phyloP scores from a whole-genome alignment of 2,113 vertebrate species.

The Paramormyrops kingsleyae region DNA sequence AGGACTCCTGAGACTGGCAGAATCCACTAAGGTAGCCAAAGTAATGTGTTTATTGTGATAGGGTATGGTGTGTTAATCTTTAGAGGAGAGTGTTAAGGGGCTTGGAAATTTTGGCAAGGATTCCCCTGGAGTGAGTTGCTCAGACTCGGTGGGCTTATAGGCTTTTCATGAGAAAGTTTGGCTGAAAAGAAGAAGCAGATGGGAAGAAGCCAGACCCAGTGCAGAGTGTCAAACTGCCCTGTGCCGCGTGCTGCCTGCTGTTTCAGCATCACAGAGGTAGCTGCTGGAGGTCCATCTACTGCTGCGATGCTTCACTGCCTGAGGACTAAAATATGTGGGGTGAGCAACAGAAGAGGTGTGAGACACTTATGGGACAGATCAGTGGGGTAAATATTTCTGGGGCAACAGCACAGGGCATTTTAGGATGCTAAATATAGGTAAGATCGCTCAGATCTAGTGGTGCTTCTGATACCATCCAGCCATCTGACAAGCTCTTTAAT shows the following conservation, averaged over 20 bases:
- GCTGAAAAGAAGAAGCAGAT: not conserved
- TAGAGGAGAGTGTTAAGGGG: not conserved
- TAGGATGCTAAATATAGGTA: not conserved
- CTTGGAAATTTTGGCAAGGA: not conserved
- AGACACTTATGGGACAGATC: not conserved
- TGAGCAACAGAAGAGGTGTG: not conserved
- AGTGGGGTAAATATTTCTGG: not conserved
- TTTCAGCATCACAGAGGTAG: not conserved
- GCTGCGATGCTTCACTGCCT: not conserved
- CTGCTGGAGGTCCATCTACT: not conserved
- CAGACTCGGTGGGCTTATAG: not conserved
- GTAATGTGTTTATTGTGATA: not conserved
- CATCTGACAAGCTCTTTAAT: not conserved
- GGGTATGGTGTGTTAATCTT: not conserved
- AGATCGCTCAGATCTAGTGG: not conserved
- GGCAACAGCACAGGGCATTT: not conserved
- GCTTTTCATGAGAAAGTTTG: not conserved
- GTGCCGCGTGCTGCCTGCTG: not conserved
- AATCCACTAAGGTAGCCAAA: not conserved
- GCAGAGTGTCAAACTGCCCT: not conserved
- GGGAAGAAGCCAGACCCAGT: not conserved
- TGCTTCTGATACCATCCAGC: not conserved
- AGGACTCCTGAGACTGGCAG: not conserved
- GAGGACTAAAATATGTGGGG: not conserved
- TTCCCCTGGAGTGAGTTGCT: not conserved